Base-by-base conservation (phyloP, 1,140 invertebrate genomes). In the Microplitis mediator region DNA sequence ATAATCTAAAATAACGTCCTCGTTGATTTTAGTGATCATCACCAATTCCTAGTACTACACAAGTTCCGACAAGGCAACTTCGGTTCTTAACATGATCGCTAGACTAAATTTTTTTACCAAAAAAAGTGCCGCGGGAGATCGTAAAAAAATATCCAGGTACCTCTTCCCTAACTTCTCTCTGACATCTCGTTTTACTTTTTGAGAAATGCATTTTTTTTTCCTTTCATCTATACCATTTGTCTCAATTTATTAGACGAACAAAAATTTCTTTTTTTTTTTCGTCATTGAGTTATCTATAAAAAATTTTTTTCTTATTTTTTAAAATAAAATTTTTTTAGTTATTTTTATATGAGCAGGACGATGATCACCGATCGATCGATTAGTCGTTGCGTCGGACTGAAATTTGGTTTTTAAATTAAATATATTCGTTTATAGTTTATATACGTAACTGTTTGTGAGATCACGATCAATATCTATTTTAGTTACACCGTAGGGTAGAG, bases 181-280 rank as follows among this genome's bases (percentile, higher is more conserved):
- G 31, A 67, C 31, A 36, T 34, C 52, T 32, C 61, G 16, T 60
- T 35, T 45, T 36, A 14, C n/a, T 62, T 35, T 45, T 56, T 77
- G 76, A 79, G 72, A 79, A 78, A 77, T 77, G 73, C 36, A 75
- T 62, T 73, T 75, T 73, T 23, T 35, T 39, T 51, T 54, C 66
- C 74, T 77, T 78, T 73, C 72, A 76, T 73, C 39, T 45, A 45
- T 11, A 9, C 39, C 39, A 45, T 45, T 45, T 45, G 39, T 45
- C 39, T 74, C 74, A 75, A 76, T 63, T 63, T 31, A 63, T 32
- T 63, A 36, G 9, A 63, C 9, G 6, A 63, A 34, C 34, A 60
- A 14, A 23, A 16, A 23, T 66, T 66, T 23, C 45, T 45, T 13
- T 31, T 66, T 13, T 51, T 13, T 31, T 50, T 50, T 51, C 23